Evolutionary conservation across 2,113 vertebrate genomes (phyloP).

Genomic region (Pygoscelis adeliae): DNA sequence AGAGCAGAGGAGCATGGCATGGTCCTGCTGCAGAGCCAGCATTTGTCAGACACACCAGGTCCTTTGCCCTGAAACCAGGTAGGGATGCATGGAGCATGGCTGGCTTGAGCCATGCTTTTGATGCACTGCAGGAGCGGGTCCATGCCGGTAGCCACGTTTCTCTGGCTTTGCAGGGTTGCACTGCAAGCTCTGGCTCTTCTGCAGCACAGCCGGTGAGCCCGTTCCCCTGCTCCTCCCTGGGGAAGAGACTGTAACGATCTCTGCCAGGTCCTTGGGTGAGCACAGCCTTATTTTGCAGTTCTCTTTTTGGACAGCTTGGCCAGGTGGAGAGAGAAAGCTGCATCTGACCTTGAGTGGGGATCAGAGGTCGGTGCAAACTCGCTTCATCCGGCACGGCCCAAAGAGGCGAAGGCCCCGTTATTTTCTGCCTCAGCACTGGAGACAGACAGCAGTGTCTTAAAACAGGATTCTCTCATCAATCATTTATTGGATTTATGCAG

Average conservation of each 20-base stretch:
- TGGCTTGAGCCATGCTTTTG: background rate
- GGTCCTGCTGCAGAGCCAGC: background rate
- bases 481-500: constrained; percentile 66
- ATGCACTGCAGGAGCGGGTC: background rate
- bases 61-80: background rate
- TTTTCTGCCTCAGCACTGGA: constrained; percentile 2
- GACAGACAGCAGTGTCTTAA: constrained; percentile 14
- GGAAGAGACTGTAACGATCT: rapidly evolving
- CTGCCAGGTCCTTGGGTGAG: background rate
- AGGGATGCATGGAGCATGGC: too few species aligned
- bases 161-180: background rate
- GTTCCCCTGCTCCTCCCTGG: background rate
- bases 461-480: constrained; percentile 61
- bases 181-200: background rate
- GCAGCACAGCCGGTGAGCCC: background rate
- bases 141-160: rapidly evolving
- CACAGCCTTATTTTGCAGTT: background rate
- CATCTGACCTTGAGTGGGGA: background rate
- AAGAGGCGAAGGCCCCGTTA: background rate
- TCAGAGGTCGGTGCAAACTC: background rate
- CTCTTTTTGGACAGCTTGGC: background rate
- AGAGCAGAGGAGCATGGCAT: background rate
- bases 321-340: background rate
- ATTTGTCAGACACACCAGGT: background rate
- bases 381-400: rapidly evolving